Percentiles rank a stretch among this genome's conserved stretches.
Evolutionary conservation across 1,140 invertebrate genomes (phyloP).

Genomic region (Drosophila repletoides): DNA sequence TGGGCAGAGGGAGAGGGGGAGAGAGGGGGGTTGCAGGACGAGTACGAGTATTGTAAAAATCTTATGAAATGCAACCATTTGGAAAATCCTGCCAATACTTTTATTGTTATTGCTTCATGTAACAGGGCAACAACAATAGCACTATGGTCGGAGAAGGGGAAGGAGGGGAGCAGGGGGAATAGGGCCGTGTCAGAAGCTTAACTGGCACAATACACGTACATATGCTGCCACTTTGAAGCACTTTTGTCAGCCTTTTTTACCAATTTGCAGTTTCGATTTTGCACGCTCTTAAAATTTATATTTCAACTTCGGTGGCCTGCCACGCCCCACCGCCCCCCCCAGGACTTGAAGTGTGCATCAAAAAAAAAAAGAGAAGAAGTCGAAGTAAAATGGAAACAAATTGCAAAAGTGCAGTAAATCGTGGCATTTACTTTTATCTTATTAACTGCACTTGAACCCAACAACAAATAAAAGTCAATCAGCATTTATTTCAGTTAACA

Average conservation of each 20-base stretch:
- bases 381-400: slow-evolving; percentile 54
- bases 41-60: slow-evolving; percentile 35
- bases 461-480: slow-evolving; percentile 74
- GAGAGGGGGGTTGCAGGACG: too few species aligned
- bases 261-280: slow-evolving; percentile 72
- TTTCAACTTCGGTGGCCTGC: not conserved
- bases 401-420: slow-evolving; percentile 67
- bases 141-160: not conserved
- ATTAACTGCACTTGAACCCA: slow-evolving; percentile 48
- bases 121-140: slow-evolving; percentile 27
- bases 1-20: too few species aligned
- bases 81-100: slow-evolving; percentile 81
- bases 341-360: slow-evolving; percentile 28
- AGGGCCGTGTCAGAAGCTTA: slow-evolving; percentile 8
- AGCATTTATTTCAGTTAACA: slow-evolving; percentile 76
- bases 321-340: not conserved
- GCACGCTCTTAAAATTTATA: slow-evolving; percentile 37
- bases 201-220: slow-evolving; percentile 35
- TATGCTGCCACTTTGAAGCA: slow-evolving; percentile 58
- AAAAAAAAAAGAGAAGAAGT: too few species aligned
- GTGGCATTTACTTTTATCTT: slow-evolving; percentile 52
- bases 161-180: not conserved
- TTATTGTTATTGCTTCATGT: slow-evolving; percentile 78
- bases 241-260: slow-evolving; percentile 57
- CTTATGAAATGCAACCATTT: slow-evolving; percentile 76